Base-by-base conservation (phyloP, 2,797 vertebrate genomes). In the Percopsis omiscomaycus region DNA sequence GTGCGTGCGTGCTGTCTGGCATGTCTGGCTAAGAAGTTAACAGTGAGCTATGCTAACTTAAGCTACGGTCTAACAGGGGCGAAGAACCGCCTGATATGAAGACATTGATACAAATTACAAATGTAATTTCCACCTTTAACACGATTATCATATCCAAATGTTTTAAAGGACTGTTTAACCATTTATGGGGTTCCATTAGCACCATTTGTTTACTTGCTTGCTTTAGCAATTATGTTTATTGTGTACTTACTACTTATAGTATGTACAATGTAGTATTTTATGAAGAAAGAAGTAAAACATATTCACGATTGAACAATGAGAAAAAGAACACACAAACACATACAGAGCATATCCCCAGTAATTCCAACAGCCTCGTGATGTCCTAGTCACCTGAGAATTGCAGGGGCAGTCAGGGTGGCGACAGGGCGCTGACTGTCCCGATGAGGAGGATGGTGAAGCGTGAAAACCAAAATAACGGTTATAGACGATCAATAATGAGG, bases 381-480 rank as follows among this genome's bases (percentile, higher is more conserved):
- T 73, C 69, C 67, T 73, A 84, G 79, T 75, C 79, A 83, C 70
- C 78, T 51, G 59, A 87, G 74, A 63, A 28, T 54, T 80, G 78
- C 81, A 66, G 74, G 61, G 64, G 61, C 62, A 55, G 74, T 73
- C 65, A 63, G 58, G 14, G 64, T 71, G 74, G 73, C 55, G 69
- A 80, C 68, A 64, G 59, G 60, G 69, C 81, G 50, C 22, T 27
- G 61, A 81, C 70, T 71, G 29, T 59, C 57, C 5, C 28, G 60
- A 60, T 16, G 27, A 30, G 54, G 73, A 75, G 74, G 74, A 87
- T 49, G 71, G 66, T 53, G 56, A 72, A 71, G 72, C 69, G 74
- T 28, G 72, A 85, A 82, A 82, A 79, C 77, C 69, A 80, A 80
- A 76, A 77, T 78, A 80, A 86, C 66, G 80, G 71, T 88, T 83